Evolutionary conservation across 2,113 vertebrate genomes (phyloP).

Genomic region (Cnemophilus loriae): DNA sequence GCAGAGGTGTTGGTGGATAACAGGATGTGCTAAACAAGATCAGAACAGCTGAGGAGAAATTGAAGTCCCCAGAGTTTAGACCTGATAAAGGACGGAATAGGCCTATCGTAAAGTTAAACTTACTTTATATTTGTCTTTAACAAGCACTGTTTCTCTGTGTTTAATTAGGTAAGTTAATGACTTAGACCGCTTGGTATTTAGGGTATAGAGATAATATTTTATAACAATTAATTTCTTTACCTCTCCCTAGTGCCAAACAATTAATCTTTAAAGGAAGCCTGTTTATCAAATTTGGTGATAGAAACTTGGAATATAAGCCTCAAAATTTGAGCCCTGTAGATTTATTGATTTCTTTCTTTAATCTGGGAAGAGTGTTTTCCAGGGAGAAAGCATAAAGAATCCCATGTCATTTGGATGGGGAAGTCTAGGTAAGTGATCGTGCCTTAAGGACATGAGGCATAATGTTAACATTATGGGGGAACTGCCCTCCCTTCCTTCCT

Average conservation of each 20-base stretch:
- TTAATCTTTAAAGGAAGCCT: background rate
- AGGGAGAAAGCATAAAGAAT: background rate
- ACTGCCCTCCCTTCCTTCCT: background rate
- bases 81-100: background rate
- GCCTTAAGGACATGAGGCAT: background rate
- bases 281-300: background rate
- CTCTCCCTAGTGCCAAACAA: background rate
- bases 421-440: background rate
- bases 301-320: background rate
- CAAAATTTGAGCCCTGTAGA: background rate
- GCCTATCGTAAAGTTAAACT: background rate
- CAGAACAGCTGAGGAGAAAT: background rate
- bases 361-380: background rate
- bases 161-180: slow-evolving; percentile 18
- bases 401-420: background rate
- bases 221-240: background rate
- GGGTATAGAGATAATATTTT: background rate
- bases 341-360: background rate
- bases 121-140: background rate
- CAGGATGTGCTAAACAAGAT: background rate
- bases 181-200: background rate
- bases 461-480: background rate
- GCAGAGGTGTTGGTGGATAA: background rate
- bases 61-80: background rate
- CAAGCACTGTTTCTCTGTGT: background rate